Percentiles rank a stretch among this genome's conserved stretches.
Evolutionary conservation across 64 coral and sea anemone species (phyloP).

Genomic region (Anthopleura sola): DNA sequence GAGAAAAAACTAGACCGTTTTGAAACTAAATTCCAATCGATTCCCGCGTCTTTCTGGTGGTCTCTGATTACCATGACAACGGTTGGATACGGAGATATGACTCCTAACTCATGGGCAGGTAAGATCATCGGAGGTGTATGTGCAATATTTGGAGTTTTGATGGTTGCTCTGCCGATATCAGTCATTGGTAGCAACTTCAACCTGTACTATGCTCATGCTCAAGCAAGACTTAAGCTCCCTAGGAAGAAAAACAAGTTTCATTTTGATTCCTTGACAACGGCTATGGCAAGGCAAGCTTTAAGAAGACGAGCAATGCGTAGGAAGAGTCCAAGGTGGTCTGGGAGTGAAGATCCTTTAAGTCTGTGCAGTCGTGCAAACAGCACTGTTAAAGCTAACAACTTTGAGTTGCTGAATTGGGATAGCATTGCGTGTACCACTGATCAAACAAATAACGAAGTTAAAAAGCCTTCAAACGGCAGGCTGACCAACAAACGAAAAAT

Average conservation of each 20-base stretch:
- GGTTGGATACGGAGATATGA: slow-evolving; percentile 92
- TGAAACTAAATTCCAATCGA: slow-evolving; percentile 75
- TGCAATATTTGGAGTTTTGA: slow-evolving; percentile 79
- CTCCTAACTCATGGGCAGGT: slow-evolving; percentile 53
- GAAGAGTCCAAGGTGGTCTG: slow-evolving; percentile 21
- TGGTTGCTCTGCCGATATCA: slow-evolving; percentile 90
- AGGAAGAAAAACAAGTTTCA: slow-evolving; percentile 62
- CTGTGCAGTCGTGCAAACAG: neutral
- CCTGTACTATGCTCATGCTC: slow-evolving; percentile 93
- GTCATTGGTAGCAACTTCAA: slow-evolving; percentile 96
- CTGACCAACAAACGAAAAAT: neutral
- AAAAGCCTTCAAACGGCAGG: slow-evolving; percentile 35
- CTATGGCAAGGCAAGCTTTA: slow-evolving; percentile 40
- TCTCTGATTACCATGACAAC: slow-evolving; percentile 98
- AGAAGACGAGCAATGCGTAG: slow-evolving; percentile 51
- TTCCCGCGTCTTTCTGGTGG: slow-evolving; percentile 93
- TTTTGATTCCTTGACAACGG: slow-evolving; percentile 66
- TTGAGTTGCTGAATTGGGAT: neutral
- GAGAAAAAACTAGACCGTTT: slow-evolving; percentile 44
- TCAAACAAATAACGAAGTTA: neutral
- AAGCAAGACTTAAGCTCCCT: slow-evolving; percentile 79
- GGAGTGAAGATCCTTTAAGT: neutral
- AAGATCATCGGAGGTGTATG: slow-evolving; percentile 82
- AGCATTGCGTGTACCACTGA: slow-evolving; percentile 13
- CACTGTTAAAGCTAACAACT: slow-evolving; percentile 30